Evolutionary conservation across 2,797 vertebrate genomes (phyloP), one percentile per base, ranked within the genome.

Genomic region (Periophthalmus magnuspinnatus): DNA sequence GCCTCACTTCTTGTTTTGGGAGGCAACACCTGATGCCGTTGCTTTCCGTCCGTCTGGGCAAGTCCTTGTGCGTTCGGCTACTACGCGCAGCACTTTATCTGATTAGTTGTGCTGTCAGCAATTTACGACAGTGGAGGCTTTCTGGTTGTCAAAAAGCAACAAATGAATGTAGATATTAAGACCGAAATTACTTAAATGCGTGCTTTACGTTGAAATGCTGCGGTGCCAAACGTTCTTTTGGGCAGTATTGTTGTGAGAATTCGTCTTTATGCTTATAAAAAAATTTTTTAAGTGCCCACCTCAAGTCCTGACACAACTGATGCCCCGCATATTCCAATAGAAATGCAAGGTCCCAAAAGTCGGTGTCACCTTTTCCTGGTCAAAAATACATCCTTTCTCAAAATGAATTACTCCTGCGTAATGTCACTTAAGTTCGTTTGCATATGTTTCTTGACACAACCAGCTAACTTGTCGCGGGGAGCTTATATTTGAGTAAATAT

Each of bases 401-500:
- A 59, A 54, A 22, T 19, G 24, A 21, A 70, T 45, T 60, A 69
- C 41, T 71, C 69, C 45, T 9, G 4, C n/a, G 21, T 32, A 50
- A 38, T 54, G 28, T n/a, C 48, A 36, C 34, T 52, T 54, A 16
- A 33, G 54, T 14, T 45, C 13, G 0, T 64, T 34, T 16, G 47
- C 6, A n/a, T 10, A 13, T 54, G 54, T 56, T 21, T 68, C 61
- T 1, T 5, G 32, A 24, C 7, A 75, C 54, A 75, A 14, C 24
- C 7, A 5, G 71, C 17, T 36, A 41, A 54, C 55, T 72, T 62
- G 21, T 4, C 14, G 6, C 0, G 4, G 17, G 32, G 47, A 67
- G 36, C 11, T 59, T 67, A 70, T n/a, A 73, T 82, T 80, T 62
- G 72, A 68, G 60, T 81, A 84, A 68, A 86, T 87, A 84, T 81